Evolutionary conservation across 2,797 vertebrate genomes (phyloP).

Genomic region (Aulostomus chinensis): DNA sequence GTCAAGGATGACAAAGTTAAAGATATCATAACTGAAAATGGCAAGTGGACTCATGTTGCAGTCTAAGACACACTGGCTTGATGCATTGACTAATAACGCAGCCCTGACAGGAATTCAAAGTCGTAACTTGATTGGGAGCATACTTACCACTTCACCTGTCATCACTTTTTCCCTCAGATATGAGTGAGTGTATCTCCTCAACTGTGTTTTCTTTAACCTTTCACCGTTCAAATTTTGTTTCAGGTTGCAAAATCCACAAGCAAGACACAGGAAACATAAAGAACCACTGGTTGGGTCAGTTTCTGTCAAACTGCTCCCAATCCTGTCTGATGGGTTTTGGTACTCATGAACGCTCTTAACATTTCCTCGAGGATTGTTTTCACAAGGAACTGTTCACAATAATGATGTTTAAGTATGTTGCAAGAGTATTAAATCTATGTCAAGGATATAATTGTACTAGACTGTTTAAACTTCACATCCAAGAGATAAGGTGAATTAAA

Average conservation of each 20-base stretch:
- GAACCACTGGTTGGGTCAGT: conserved; percentile 43
- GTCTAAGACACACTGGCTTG: too few relatives aligned
- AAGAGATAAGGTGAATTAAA: background rate
- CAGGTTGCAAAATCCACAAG: conserved; percentile 15
- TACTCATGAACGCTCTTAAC: conserved; percentile 11
- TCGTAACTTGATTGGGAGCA: too few relatives aligned
- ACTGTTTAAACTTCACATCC: too few relatives aligned
- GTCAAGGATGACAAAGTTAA: background rate
- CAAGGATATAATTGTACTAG: too few relatives aligned
- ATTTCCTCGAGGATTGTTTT: background rate
- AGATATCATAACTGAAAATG: background rate
- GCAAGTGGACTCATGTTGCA: background rate
- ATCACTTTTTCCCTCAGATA: background rate
- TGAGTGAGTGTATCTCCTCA: background rate
- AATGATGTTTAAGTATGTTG: too few relatives aligned
- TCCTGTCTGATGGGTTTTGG: conserved; percentile 66
- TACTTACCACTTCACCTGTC: too few relatives aligned
- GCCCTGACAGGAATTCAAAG: too few relatives aligned
- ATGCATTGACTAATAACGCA: too few relatives aligned
- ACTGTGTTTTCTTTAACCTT: background rate
- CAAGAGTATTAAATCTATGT: too few relatives aligned
- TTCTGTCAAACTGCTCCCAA: conserved; percentile 53
- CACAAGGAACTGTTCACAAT: too few relatives aligned
- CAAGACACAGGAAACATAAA: conserved; percentile 15
- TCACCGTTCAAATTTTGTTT: background rate